Evolutionary conservation across 1,140 invertebrate genomes (phyloP).

Genomic region (Phthorimaea operculella): DNA sequence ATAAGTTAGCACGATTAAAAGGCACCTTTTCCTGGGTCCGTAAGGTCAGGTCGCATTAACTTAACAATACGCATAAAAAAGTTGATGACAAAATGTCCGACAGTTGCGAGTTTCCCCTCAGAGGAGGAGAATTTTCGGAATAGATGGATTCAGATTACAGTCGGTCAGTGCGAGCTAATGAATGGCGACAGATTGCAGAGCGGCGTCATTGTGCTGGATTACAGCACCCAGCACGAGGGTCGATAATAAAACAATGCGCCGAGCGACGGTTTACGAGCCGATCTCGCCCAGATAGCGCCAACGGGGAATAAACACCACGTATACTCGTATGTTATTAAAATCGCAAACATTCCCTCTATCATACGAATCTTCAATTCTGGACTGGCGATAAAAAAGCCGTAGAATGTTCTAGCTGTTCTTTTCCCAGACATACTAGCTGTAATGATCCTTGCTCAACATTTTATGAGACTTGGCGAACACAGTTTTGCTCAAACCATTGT

Average conservation of each 20-base stretch:
- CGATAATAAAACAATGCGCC: constrained; percentile 43
- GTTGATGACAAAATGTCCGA: too few species aligned
- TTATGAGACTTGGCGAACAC: too few species aligned
- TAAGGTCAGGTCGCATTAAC: background rate
- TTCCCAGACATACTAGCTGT: too few species aligned
- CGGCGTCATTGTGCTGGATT: constrained; percentile 32
- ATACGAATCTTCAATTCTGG: background rate
- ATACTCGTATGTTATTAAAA: constrained; percentile 30
- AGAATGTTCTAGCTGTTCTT: too few species aligned
- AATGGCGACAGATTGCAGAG: constrained; percentile 34
- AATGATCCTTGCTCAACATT: too few species aligned
- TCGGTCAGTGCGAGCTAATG: constrained; percentile 30
- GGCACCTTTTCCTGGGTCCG: background rate
- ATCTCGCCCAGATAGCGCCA: constrained; percentile 33
- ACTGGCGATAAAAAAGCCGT: too few species aligned
- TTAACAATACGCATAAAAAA: too few species aligned
- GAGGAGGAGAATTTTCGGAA: constrained; percentile 15
- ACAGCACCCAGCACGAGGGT: constrained; percentile 29
- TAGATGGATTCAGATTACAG: constrained; percentile 25
- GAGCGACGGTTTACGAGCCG: constrained; percentile 36
- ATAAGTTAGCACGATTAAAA: constrained; percentile 26
- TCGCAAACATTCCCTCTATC: constrained; percentile 13
- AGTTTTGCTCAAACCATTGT: too few species aligned
- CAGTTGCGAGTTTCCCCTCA: background rate
- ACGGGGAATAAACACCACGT: constrained; percentile 40